These are phyloP conservation scores for Conus ventricosus DNA, from an alignment of 1,140 invertebrate species.

Conservation along the genomic window DNA sequence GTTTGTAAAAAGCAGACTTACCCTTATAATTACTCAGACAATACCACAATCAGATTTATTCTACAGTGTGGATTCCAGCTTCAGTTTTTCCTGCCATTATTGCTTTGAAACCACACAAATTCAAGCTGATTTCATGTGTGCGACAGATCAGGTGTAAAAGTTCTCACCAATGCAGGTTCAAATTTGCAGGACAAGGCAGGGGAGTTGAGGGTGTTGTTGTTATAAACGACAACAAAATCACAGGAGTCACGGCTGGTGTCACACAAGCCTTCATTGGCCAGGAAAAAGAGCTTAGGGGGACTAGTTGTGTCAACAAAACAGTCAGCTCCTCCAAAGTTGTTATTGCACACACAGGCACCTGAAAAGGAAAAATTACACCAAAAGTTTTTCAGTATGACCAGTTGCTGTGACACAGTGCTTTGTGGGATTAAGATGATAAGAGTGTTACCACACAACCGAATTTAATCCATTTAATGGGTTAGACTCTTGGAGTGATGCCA, in stretches of 20 bases:
- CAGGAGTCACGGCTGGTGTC: conserved; percentile 54
- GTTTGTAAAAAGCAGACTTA: too few species aligned
- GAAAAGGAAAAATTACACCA: conserved; percentile 4
- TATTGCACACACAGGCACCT: conserved; percentile 53
- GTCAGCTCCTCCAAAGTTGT: conserved; percentile 49
- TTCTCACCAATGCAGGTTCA: conserved; percentile 46
- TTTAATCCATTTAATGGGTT: too few species aligned
- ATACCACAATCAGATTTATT: too few species aligned
- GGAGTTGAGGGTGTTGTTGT: conserved; percentile 52
- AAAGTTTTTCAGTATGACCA: not conserved
- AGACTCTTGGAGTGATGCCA: too few species aligned
- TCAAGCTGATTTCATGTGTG: too few species aligned
- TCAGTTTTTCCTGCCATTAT: too few species aligned
- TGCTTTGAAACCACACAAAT: too few species aligned
- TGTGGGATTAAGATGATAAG: too few species aligned
- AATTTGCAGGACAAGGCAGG: conserved; percentile 48
- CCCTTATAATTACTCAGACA: too few species aligned
- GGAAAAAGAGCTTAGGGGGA: conserved; percentile 47
- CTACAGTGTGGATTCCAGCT: too few species aligned
- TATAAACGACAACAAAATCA: conserved; percentile 48
- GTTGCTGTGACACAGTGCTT: too few species aligned
- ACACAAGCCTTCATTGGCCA: conserved; percentile 54
- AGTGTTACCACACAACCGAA: too few species aligned
- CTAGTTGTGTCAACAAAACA: conserved; percentile 46
- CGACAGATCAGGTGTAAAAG: not conserved